Evolutionary conservation across 2,797 vertebrate genomes (phyloP), one percentile per base, ranked within the genome.

Genomic region (Muraenolepis orangiensis): DNA sequence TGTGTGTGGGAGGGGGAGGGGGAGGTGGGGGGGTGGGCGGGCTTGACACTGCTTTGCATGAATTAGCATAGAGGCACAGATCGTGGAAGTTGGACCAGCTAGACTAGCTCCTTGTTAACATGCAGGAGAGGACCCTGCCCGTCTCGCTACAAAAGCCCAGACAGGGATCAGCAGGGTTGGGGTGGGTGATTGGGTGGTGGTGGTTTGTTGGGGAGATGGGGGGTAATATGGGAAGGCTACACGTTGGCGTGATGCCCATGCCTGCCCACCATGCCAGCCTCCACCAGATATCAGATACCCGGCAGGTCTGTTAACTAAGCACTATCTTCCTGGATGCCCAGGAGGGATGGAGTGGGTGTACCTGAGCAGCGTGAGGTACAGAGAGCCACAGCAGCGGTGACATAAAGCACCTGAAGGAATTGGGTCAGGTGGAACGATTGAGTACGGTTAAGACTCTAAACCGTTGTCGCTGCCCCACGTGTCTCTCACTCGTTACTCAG

Each of bases 1-100:
- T 78, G 26, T 38, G 34, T 77, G n/a, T 28, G 38, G 8, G 30
- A 12, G 0, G 13, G 16, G 46, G 57, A 28, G 69, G 31, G 66
- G 66, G 13, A 72, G 69, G 67, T 32, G 77, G 36, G 46, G 70
- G 42, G 12, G n/a, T 10, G 64, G 29, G n/a, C n/a, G n/a, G 64
- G 29, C 23, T 28, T 76, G 84, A 76, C 80, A 80, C 79, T 38
- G 75, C 82, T 88, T 83, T 87, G 89, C 90, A 91, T 93, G 92
- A 92, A 92, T 92, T 91, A 91, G 84, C 89, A 90, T 87, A 82
- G 72, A 86, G 89, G 80, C 87, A 84, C 86, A 80, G 89, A 83
- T 84, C 85, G 82, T 76, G 86, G 89, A 89, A 85, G 82, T 89
- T 68, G 76, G 81, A 87, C 85, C 83, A 82, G n/a, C n/a, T n/a